phyloP scores from a whole-genome alignment of 2,113 vertebrate genomes.

The Sylvia atricapilla region DNA sequence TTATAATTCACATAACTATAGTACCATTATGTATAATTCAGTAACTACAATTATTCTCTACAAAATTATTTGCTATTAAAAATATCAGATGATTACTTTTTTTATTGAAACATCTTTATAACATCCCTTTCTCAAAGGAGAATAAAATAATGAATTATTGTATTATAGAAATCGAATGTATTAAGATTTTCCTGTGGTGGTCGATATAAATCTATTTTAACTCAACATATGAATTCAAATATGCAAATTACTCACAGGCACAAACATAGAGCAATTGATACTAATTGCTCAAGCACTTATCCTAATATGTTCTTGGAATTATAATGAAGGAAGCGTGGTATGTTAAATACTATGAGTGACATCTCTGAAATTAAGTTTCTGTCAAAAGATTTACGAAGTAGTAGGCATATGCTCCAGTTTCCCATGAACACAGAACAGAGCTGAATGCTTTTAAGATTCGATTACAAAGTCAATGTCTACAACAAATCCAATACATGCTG shows the following conservation, averaged over 20 bases:
- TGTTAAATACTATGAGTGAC: neutral
- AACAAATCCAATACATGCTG: neutral
- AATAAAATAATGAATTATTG: neutral
- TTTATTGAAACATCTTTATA: neutral
- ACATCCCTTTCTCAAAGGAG: neutral
- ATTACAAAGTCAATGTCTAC: neutral
- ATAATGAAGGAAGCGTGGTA: neutral
- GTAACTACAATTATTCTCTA: neutral
- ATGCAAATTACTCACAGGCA: neutral
- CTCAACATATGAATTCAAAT: neutral
- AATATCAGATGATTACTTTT: neutral
- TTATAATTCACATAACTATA: neutral
- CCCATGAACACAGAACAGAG: neutral
- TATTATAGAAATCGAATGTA: neutral
- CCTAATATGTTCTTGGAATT: neutral
- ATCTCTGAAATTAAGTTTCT: neutral
- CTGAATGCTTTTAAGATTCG: neutral
- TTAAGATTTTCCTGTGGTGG: neutral
- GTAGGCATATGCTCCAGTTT: neutral
- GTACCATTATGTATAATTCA: neutral
- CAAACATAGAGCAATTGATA: neutral
- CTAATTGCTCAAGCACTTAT: constrained; percentile 6
- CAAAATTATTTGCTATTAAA: neutral
- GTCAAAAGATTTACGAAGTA: constrained; percentile 1
- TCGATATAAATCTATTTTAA: neutral